Percentiles rank a stretch among this genome's conserved stretches.
Evolutionary conservation across 2,888 invertebrate species (phyloP).

Genomic region (Drymonia ruficornis): DNA sequence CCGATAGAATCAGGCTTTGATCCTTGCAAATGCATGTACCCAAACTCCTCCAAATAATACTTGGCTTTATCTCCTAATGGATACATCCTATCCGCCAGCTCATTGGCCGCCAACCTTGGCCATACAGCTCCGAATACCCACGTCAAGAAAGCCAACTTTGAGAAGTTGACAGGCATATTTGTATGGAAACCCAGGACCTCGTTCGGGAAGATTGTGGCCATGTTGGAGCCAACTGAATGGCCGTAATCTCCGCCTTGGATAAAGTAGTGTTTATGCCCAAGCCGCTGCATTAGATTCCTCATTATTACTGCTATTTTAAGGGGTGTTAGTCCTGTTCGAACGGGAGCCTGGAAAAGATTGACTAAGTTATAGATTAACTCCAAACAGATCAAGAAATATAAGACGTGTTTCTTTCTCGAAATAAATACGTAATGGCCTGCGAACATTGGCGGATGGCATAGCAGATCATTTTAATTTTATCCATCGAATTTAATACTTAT

Average conservation of each 20-base stretch:
- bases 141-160: constrained; percentile 51
- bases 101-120: constrained; percentile 77
- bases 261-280: constrained; percentile 87
- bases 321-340: constrained; percentile 85
- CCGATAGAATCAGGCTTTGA: constrained; percentile 94
- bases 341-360: constrained; percentile 66
- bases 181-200: constrained; percentile 85
- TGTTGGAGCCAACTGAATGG: constrained; percentile 83
- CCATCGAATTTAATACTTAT: no score
- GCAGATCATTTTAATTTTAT: no score
- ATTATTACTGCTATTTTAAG: constrained; percentile 86
- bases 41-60: constrained; percentile 77
- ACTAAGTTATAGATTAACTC: no score
- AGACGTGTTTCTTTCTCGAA: no score
- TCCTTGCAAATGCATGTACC: constrained; percentile 89
- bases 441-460: no score
- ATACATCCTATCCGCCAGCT: constrained; percentile 77
- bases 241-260: constrained; percentile 93
- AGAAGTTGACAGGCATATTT: constrained; percentile 84
- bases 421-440: no score
- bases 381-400: no score
- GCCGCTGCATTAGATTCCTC: constrained; percentile 88
- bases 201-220: constrained; percentile 87
- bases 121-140: constrained; percentile 75
- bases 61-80: constrained; percentile 68